Percentiles rank a stretch among this genome's conserved stretches.
Evolutionary conservation across 2,888 invertebrate species (phyloP).

Genomic region (Coecobrya sp.): DNA sequence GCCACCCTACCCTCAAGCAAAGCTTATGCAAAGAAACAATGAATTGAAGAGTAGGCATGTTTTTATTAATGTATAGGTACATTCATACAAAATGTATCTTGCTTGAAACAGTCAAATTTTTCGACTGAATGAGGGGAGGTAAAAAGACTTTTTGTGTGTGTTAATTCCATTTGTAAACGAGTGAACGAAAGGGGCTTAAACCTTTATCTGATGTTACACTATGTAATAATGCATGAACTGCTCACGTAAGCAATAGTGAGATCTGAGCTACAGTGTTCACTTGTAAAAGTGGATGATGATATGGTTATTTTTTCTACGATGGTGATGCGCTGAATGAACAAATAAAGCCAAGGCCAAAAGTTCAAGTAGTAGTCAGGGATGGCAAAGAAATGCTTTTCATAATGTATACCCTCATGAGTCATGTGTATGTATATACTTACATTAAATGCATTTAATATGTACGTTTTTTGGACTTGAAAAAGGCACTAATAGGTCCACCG

Average conservation of each 20-base stretch:
- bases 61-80: conserved; percentile 60
- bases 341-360: background rate
- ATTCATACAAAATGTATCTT: conserved; percentile 28
- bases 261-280: no score
- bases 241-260: no score
- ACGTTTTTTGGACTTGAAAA: background rate
- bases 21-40: conserved; percentile 22
- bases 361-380: conserved; percentile 38
- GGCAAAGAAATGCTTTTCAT: conserved; percentile 21
- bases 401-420: background rate
- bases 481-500: conserved; percentile 81
- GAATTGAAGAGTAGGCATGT: conserved; percentile 28
- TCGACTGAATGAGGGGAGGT: conserved; percentile 36
- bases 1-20: background rate
- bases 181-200: conserved; percentile 71
- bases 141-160: conserved; percentile 69
- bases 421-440: background rate
- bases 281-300: background rate
- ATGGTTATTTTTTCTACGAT: background rate
- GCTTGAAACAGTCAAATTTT: conserved; percentile 9
- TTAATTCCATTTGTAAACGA: conserved; percentile 84
- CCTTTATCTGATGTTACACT: background rate
- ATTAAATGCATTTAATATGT: background rate
- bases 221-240: background rate
- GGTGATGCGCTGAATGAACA: background rate